Evolutionary conservation across 2,113 vertebrate species (phyloP).

Genomic region (Chionis minor): DNA sequence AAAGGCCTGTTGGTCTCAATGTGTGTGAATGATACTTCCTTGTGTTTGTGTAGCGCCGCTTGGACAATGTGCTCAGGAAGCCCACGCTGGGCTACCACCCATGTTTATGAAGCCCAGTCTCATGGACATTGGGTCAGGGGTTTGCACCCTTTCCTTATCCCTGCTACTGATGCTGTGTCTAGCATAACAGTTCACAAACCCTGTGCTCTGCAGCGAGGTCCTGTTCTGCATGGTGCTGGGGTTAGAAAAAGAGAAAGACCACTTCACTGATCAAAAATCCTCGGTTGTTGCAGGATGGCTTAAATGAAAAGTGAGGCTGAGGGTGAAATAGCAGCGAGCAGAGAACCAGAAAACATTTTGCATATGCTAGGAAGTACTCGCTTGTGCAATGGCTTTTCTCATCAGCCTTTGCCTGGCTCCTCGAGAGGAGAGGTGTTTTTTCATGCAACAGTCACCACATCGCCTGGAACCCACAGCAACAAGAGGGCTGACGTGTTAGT

Average conservation of each 20-base stretch:
- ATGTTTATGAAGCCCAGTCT: neutral
- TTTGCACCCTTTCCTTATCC: neutral
- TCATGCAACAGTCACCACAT: neutral
- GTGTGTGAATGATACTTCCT: neutral
- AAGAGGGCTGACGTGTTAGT: neutral
- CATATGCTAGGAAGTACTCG: neutral
- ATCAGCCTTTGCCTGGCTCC: neutral
- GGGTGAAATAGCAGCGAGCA: neutral
- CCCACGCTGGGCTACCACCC: neutral
- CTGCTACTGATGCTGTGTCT: neutral
- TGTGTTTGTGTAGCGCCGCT: neutral
- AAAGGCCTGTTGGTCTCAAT: neutral
- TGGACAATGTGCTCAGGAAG: neutral
- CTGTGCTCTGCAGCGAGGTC: fast-evolving
- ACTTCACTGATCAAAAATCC: neutral
- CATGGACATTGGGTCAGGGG: neutral
- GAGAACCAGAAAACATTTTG: neutral
- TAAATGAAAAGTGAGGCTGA: neutral
- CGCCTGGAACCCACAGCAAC: neutral
- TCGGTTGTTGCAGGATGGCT: neutral
- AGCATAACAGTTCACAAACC: neutral
- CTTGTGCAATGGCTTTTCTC: neutral
- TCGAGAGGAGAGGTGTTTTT: neutral
- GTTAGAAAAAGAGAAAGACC: neutral
- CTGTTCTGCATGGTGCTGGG: neutral